phyloP scores from a whole-genome alignment of 2,888 invertebrate genomes.

The Oligia fasciuncula region DNA sequence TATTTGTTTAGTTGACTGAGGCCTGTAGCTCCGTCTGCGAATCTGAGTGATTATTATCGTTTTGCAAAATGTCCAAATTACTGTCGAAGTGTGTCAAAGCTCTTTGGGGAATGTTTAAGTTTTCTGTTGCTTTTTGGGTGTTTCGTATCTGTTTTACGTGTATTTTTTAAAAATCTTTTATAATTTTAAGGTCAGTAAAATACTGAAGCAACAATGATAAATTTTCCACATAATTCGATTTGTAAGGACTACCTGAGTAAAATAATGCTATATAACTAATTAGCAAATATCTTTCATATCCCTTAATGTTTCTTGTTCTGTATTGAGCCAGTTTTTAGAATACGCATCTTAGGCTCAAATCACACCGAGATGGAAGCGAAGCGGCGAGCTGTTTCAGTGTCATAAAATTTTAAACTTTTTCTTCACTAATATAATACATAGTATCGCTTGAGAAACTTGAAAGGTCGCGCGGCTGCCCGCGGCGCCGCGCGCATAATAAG shows the following conservation, averaged over 20 bases:
- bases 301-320: neutral
- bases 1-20: conserved; percentile 65
- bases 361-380: too few relatives aligned
- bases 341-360: too few relatives aligned
- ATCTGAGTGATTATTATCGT: conserved; percentile 44
- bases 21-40: conserved; percentile 41
- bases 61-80: conserved; percentile 41
- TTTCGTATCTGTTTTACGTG: neutral
- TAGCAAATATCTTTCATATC: neutral
- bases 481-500: too few relatives aligned
- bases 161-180: neutral
- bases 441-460: too few relatives aligned
- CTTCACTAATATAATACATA: too few relatives aligned
- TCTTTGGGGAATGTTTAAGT: neutral
- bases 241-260: neutral
- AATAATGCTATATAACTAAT: neutral
- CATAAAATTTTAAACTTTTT: too few relatives aligned
- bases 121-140: neutral
- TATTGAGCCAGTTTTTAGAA: neutral
- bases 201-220: neutral
- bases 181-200: neutral
- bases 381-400: too few relatives aligned
- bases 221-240: neutral
- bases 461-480: too few relatives aligned
- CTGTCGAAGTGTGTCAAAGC: conserved; percentile 31